Percentiles rank a stretch among this genome's conserved stretches.
phyloP scores from a whole-genome alignment of 1,140 invertebrate genomes.

The Drosophila grimshawi region DNA sequence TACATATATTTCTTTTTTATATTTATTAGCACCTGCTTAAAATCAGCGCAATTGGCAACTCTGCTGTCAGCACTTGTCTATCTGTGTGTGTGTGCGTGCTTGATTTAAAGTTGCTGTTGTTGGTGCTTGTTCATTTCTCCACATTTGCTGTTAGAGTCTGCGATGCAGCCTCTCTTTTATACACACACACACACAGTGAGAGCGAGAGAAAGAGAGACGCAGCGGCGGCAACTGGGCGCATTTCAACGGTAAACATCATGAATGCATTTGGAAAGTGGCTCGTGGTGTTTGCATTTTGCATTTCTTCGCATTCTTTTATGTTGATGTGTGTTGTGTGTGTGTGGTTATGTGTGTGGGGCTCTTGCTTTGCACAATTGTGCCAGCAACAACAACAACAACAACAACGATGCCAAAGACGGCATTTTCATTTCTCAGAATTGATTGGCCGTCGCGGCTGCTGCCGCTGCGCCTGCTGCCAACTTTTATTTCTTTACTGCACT shows the following conservation, averaged over 20 bases:
- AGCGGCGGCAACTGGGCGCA: slow-evolving; percentile 68
- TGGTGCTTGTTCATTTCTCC: slow-evolving; percentile 61
- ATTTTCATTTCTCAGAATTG: slow-evolving; percentile 82
- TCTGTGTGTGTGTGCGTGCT: slow-evolving; percentile 40
- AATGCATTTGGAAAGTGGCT: slow-evolving; percentile 81
- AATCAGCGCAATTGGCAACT: slow-evolving; percentile 36
- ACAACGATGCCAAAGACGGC: slow-evolving; percentile 67
- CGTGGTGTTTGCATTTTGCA: slow-evolving; percentile 81
- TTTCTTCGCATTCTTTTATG: slow-evolving; percentile 82
- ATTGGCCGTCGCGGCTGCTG: slow-evolving; percentile 75
- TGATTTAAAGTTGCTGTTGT: slow-evolving; percentile 35
- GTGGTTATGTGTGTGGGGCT: slow-evolving; percentile 25
- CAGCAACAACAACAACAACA: slow-evolving; percentile 59
- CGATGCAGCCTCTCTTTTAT: slow-evolving; percentile 47
- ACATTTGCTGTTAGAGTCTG: slow-evolving; percentile 49
- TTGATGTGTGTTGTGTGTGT: slow-evolving; percentile 61
- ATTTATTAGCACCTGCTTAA: slow-evolving; percentile 7
- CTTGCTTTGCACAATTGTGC: slow-evolving; percentile 68
- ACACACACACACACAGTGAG: slow-evolving; percentile 21
- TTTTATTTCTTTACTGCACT: slow-evolving; percentile 66
- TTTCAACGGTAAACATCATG: slow-evolving; percentile 82
- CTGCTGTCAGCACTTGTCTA: slow-evolving; percentile 26
- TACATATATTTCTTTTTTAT: neutral
- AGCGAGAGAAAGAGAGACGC: neutral
- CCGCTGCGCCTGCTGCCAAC: slow-evolving; percentile 49